These are phyloP conservation scores for Melieria omissa DNA, from an alignment of 2,888 invertebrate species.

Conservation along the genomic window DNA sequence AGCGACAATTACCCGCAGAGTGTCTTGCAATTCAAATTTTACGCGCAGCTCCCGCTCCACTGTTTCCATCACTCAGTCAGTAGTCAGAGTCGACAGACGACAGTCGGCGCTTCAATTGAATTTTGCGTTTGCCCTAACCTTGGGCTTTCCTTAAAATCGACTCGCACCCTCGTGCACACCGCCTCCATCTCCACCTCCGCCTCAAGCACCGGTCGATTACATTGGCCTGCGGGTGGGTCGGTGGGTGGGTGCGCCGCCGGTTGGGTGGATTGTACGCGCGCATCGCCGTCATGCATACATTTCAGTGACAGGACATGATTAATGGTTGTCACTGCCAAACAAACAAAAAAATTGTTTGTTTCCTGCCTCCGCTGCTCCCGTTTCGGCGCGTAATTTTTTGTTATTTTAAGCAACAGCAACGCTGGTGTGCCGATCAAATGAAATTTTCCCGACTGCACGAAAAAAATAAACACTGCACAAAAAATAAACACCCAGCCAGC, in stretches of 20 bases:
- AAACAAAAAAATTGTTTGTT: conserved; percentile 42
- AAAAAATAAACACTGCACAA: conserved; percentile 5
- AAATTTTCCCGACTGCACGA: conserved; percentile 2
- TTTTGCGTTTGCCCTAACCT: too few relatives aligned
- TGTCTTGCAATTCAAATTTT: neutral
- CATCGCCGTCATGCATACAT: conserved; percentile 54
- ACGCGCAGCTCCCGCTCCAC: neutral
- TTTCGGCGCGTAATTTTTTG: conserved; percentile 26
- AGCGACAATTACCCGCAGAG: neutral
- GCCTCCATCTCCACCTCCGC: too few relatives aligned
- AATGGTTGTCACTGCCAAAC: conserved; percentile 67
- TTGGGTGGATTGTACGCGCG: conserved; percentile 21
- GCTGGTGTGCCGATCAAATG: neutral
- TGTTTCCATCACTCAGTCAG: too few relatives aligned
- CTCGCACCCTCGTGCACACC: neutral
- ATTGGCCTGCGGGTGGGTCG: too few relatives aligned
- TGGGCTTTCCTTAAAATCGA: too few relatives aligned
- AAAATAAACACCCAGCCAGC: conserved; percentile 3
- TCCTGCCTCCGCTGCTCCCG: conserved; percentile 13
- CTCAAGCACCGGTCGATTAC: too few relatives aligned
- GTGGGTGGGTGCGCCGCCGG: neutral
- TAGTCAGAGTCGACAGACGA: too few relatives aligned
- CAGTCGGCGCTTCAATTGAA: too few relatives aligned
- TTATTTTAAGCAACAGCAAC: conserved; percentile 34
- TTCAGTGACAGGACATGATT: conserved; percentile 68